These are phyloP conservation scores for Prietella phreatophila DNA, from an alignment of 2,113 vertebrate genomes.

Conservation along the genomic window DNA sequence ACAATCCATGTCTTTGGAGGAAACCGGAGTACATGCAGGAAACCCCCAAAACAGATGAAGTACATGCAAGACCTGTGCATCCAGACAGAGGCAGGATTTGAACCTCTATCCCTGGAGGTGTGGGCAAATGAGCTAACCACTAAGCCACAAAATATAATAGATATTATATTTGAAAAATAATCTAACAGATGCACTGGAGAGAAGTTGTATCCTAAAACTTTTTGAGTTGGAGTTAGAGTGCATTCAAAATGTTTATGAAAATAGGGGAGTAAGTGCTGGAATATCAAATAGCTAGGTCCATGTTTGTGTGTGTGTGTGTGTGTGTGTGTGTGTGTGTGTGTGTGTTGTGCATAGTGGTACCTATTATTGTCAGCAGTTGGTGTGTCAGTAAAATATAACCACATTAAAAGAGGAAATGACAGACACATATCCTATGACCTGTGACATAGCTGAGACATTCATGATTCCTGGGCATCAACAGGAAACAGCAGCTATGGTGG, in stretches of 20 bases:
- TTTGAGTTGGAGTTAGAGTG: neutral
- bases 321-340: neutral
- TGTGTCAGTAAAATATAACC: constrained; percentile 41
- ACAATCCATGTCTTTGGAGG: too few relatives aligned
- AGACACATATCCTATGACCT: constrained; percentile 72
- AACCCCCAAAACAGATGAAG: too few relatives aligned
- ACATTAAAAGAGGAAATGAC: constrained; percentile 57
- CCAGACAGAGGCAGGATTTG: too few relatives aligned
- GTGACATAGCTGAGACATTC: constrained; percentile 50
- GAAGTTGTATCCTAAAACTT: neutral
- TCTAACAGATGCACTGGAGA: neutral
- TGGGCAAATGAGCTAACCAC: too few relatives aligned
- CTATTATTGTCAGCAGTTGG: constrained; percentile 17
- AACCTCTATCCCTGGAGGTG: too few relatives aligned
- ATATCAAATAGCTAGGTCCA: neutral
- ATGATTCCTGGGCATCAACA: constrained; percentile 55
- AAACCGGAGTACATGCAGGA: too few relatives aligned
- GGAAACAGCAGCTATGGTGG: constrained; percentile 52
- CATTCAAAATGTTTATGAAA: neutral
- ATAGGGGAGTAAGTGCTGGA: too few relatives aligned
- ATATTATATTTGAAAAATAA: neutral
- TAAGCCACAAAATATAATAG: neutral
- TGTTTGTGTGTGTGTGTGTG: neutral
- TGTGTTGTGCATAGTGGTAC: neutral
- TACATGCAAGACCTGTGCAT: too few relatives aligned